These are phyloP conservation scores for Podarcis muralis DNA, from an alignment of 2,113 vertebrate genomes.

Conservation along the genomic window DNA sequence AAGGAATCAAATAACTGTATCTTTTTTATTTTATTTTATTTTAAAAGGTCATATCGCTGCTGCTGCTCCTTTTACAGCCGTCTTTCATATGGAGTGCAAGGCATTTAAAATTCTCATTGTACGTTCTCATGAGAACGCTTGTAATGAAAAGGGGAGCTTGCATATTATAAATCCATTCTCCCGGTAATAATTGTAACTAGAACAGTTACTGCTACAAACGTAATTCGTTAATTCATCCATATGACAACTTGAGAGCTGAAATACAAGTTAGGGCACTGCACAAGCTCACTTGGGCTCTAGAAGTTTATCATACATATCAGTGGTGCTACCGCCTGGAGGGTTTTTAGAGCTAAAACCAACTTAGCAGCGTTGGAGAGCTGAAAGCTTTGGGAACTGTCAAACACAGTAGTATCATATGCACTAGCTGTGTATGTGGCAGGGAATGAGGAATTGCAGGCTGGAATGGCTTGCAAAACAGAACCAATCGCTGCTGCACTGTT, in stretches of 20 bases:
- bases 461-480: background rate
- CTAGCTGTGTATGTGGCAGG: too few relatives aligned
- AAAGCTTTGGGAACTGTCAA: background rate
- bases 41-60: conserved; percentile 53
- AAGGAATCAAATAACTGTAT: conserved; percentile 51
- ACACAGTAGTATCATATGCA: background rate
- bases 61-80: conserved; percentile 26
- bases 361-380: background rate
- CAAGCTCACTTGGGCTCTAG: background rate
- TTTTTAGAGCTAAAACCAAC: background rate
- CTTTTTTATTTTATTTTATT: background rate
- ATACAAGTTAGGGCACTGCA: background rate
- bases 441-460: background rate
- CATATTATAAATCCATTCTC: conserved; percentile 63
- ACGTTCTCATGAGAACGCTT: conserved; percentile 62
- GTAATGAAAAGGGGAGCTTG: conserved; percentile 67
- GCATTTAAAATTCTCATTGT: conserved; percentile 64
- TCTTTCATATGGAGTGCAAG: conserved; percentile 37
- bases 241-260: conserved; percentile 50
- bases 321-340: background rate
- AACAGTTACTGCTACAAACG: conserved; percentile 57
- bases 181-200: conserved; percentile 68
- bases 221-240: conserved; percentile 65
- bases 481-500: background rate
- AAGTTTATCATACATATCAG: conserved; percentile 14